Base-by-base conservation (phyloP, 2,888 invertebrate genomes). In the Zonitis immaculata region DNA sequence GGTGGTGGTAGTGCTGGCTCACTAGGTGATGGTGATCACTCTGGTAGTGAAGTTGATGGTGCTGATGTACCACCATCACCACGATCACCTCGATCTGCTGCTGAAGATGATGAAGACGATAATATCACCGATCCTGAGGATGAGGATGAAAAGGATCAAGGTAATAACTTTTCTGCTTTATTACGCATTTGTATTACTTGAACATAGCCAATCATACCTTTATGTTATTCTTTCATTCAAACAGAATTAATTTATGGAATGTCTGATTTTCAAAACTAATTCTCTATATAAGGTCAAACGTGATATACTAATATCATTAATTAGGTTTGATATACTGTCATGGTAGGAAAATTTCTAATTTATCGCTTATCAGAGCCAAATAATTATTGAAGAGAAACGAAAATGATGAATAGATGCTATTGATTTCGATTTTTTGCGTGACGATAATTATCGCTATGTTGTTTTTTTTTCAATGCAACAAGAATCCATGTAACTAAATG, bases 71-170 rank as follows among this genome's bases (percentile, higher is more conserved):
- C 76, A 35, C 56, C 73, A 16, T 82, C 73, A 68, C 82, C 76
- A 67, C 80, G 76, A 76, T 88, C 78, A 73, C 86, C 77, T 70
- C 81, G 73, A 76, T 84, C 74, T 71, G 85, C 72, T 64, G 85
- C 88, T 63, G 90, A 90, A 63, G 90, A 91, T 67, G 87, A 89
- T 42, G 92, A 92, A 71, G 92, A 92, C 71, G 92, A 91, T 64
- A 89, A 90, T 72, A 84, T 89, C 65, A 90, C 91, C 64, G 93
- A 93, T 71, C 88, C 89, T 59, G 91, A 92, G 64, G 91, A 90
- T 60, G 87, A 87, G 61, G 89, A 89, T 67, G 88, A 89, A 59
- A 89, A 90, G 75, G 91, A 92, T 71, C 88, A 89, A 77, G 89
- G 89, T 89, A 71, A 57, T 52, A 26, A 6, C 6, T 11, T 26